These are phyloP conservation scores for Menura novaehollandiae DNA, from an alignment of 2,113 vertebrate genomes.

Conservation along the genomic window DNA sequence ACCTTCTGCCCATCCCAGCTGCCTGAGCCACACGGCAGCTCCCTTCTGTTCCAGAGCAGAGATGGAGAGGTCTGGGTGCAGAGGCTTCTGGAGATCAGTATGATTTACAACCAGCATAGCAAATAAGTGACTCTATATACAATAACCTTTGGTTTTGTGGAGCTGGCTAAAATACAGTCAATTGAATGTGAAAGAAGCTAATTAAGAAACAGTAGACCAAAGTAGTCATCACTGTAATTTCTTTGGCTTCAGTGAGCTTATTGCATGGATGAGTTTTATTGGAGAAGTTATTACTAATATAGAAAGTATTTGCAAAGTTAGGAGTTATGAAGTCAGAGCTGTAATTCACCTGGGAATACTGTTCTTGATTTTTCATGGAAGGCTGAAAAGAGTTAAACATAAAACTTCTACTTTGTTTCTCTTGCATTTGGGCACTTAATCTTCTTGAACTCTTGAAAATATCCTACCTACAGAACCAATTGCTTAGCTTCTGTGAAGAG, in stretches of 20 bases:
- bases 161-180: constrained; percentile 1
- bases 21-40: not conserved
- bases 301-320: not conserved
- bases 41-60: not conserved
- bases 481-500: not conserved
- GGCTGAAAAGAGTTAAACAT: not conserved
- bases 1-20: constrained; percentile 6
- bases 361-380: not conserved
- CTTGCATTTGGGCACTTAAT: not conserved
- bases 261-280: constrained; percentile 44
- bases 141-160: constrained; percentile 30
- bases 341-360: not conserved
- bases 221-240: constrained; percentile 26
- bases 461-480: not conserved
- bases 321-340: not conserved
- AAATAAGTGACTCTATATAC: not conserved
- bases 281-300: not conserved
- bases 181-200: constrained; percentile 35
- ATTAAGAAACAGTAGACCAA: constrained; percentile 23
- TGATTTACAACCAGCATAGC: not conserved
- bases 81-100: not conserved
- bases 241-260: constrained; percentile 27
- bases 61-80: not conserved
- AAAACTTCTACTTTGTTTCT: not conserved
- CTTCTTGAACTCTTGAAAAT: not conserved